phyloP scores from a whole-genome alignment of 1,140 invertebrate genomes.

The Mya arenaria region DNA sequence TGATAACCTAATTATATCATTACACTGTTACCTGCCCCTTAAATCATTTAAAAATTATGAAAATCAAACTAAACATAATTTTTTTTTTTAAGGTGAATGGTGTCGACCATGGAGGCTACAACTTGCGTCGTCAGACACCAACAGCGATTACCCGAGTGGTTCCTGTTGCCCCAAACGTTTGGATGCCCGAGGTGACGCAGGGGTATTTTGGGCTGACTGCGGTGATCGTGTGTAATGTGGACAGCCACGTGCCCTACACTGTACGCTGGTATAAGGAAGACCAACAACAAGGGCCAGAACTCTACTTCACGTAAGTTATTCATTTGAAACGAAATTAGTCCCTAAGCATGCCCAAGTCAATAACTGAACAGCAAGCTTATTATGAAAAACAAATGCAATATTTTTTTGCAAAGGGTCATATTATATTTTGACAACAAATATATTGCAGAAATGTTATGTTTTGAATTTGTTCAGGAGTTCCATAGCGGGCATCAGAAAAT shows the following conservation, averaged over 20 bases:
- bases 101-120: slow-evolving; percentile 73
- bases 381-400: no score
- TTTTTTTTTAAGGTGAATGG: slow-evolving; percentile 77
- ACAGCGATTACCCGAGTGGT: slow-evolving; percentile 75
- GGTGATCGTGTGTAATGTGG: slow-evolving; percentile 82
- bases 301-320: slow-evolving; percentile 69
- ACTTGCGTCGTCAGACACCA: slow-evolving; percentile 74
- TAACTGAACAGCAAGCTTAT: no score
- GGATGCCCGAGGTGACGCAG: slow-evolving; percentile 74
- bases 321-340: no score
- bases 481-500: no score
- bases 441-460: no score
- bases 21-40: no score
- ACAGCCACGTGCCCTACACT: slow-evolving; percentile 83
- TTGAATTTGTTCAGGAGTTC: no score
- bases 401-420: no score
- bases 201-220: slow-evolving; percentile 74
- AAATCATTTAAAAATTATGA: no score
- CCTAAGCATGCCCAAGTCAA: neutral
- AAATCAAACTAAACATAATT: no score
- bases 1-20: no score
- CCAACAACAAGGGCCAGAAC: slow-evolving; percentile 69
- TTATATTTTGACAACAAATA: no score
- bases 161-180: slow-evolving; percentile 74
- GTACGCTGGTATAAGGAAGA: slow-evolving; percentile 83